Percentiles rank a stretch among this genome's conserved stretches.
Conservation (phyloP, 23 tunicate species). For the Corella eumyota region DNA sequence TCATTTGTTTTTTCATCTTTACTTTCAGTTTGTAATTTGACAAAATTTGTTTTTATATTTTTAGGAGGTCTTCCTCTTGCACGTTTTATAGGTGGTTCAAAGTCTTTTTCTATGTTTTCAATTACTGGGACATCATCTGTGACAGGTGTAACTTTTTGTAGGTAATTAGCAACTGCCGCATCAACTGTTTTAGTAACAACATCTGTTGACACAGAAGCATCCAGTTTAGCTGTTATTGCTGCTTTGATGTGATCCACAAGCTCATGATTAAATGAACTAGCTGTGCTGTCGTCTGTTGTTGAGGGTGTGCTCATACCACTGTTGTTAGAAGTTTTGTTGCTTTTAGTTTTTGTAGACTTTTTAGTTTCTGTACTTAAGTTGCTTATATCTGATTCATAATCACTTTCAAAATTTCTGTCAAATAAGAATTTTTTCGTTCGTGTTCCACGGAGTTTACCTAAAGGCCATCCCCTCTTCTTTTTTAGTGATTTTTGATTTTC, state of each 20-base stretch:
- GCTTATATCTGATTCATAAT: neutral
- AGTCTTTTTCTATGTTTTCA: neutral
- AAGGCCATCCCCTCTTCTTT: constrained; percentile 62
- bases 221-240: constrained; percentile 44
- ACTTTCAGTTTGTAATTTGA: neutral
- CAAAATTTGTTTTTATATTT: constrained; percentile 2
- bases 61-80: constrained; percentile 27
- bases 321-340: neutral
- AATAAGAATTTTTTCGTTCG: constrained; percentile 16
- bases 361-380: neutral
- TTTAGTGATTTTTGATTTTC: constrained; percentile 12
- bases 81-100: neutral
- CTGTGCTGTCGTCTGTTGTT: too few species aligned
- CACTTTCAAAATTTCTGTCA: neutral
- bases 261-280: constrained; percentile 22
- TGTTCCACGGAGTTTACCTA: constrained; percentile 39
- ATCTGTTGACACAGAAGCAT: constrained; percentile 23
- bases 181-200: constrained; percentile 69
- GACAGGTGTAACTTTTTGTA: constrained; percentile 2
- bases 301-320: too few species aligned
- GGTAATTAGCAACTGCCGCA: constrained; percentile 65
- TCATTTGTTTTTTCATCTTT: neutral
- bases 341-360: neutral
- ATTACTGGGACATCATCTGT: neutral
- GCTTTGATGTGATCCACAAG: constrained; percentile 68